Evolutionary conservation across 37 sponge, comb jelly and placozoan genomes (phyloP).

Genomic region (Cliona cf. orientalis): DNA sequence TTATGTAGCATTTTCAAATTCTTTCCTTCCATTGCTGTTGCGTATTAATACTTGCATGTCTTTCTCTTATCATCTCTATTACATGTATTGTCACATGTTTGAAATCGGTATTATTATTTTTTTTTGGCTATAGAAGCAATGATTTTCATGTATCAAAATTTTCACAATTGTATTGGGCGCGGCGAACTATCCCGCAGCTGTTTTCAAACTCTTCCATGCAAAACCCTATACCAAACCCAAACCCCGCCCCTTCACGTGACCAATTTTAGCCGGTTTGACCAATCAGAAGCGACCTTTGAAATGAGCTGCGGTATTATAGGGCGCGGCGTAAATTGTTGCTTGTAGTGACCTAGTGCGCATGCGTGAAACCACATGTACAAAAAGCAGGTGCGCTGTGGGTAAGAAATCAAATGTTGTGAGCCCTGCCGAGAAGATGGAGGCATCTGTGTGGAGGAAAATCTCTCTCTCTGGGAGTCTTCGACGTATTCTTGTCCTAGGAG

Average conservation of each 20-base stretch:
- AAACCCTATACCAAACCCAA: no score
- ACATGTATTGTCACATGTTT: no score
- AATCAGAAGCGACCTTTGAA: no score
- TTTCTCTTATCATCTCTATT: no score
- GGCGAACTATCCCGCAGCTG: not conserved
- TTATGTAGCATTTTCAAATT: not conserved
- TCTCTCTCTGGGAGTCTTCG: not conserved
- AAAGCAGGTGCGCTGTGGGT: not conserved
- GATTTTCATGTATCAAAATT: not conserved
- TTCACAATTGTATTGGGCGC: not conserved
- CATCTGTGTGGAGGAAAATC: no score
- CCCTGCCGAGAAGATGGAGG: no score
- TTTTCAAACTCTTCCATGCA: no score
- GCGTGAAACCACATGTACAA: slow-evolving; percentile 25
- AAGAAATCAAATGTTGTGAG: not conserved
- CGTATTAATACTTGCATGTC: no score
- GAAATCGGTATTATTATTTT: not conserved
- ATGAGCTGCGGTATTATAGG: no score
- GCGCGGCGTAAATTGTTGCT: no score
- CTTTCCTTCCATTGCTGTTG: not conserved
- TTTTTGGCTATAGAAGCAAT: not conserved
- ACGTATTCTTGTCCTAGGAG: slow-evolving; percentile 27
- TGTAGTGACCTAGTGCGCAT: slow-evolving; percentile 17
- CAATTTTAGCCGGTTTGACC: no score
- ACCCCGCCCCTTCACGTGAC: no score